A percentile compares a stretch with the other conserved stretches of the same genome.
These are phyloP conservation scores for Leptopilina drosophilae DNA, from an alignment of 2,888 invertebrate genomes.

Conservation along the genomic window DNA sequence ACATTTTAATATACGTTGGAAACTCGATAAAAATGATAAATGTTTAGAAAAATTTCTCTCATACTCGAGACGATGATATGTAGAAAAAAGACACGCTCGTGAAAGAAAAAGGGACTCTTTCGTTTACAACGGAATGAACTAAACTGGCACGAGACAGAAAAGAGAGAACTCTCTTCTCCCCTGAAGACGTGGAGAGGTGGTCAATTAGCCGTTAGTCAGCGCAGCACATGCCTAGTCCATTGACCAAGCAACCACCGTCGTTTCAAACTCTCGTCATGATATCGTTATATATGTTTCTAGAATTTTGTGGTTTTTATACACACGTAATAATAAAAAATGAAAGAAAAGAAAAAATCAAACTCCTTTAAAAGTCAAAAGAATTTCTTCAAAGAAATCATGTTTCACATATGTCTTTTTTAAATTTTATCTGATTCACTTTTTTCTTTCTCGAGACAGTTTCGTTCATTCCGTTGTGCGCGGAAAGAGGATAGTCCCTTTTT, in stretches of 20 bases:
- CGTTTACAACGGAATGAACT: slow-evolving; percentile 54
- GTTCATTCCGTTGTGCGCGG: too few relatives aligned
- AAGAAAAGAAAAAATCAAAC: too few relatives aligned
- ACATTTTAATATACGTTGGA: neutral
- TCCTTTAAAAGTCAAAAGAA: too few relatives aligned
- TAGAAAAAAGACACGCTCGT: neutral
- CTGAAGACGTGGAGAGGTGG: slow-evolving; percentile 68
- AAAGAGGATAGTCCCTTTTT: too few relatives aligned
- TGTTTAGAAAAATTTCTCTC: neutral
- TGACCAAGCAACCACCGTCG: slow-evolving; percentile 33
- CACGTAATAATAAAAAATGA: slow-evolving; percentile 40
- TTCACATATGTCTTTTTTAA: too few relatives aligned
- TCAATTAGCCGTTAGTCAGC: slow-evolving; percentile 75
- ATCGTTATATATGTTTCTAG: slow-evolving; percentile 9
- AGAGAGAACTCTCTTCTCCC: slow-evolving; percentile 54
- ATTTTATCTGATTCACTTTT: too few relatives aligned
- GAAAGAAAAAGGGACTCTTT: slow-evolving; percentile 28
- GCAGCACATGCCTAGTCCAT: slow-evolving; percentile 62
- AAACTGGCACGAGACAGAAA: slow-evolving; percentile 57
- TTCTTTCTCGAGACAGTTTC: too few relatives aligned
- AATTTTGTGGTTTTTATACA: slow-evolving; percentile 37
- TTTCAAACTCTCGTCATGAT: slow-evolving; percentile 36
- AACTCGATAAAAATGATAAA: neutral
- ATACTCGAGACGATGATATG: neutral
- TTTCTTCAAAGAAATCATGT: too few relatives aligned